Evolutionary conservation across 1,140 invertebrate genomes (phyloP), one percentile per base, ranked within the genome.

Genomic region (Tribolium madens): DNA sequence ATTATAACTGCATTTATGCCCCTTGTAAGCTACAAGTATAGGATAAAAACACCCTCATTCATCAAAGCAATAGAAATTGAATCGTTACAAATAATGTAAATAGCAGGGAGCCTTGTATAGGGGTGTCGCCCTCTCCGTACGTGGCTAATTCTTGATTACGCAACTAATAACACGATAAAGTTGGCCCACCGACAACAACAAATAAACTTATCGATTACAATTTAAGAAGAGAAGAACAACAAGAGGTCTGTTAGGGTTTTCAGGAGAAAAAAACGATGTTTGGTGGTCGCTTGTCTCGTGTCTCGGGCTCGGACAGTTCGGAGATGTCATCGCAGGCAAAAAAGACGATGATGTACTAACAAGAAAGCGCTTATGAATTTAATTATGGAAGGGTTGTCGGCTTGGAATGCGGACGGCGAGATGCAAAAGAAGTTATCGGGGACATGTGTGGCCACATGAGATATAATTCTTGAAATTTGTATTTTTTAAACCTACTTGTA

Each of bases 71-170:
- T 70, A 69, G 71, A 73, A 74, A 73, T 53, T 70, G 72, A 77
- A 68, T 77, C 76, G 76, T 77, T 77, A 77, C 76, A 77, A 69
- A 76, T 76, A 76, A 76, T 57, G 75, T 71, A 76, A 76, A 76
- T 71, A 76, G 47, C 15, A 70, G 68, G 52, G 50, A 26, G 12
- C 14, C 46, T 46, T 14, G 6, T 12, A 57, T 60, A 48, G 69
- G 76, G 71, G 57, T 73, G 71, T 48, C 31, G 76, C 71, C 18
- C 36, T n/a, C 71, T 69, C 46, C 26, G 15, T 76, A 77, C 17
- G 33, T 47, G 33, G 46, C 68, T 76, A 76, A 76, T 76, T 76
- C 69, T 77, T 77, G 76, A 77, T 77, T 77, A 77, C 71, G 72
- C 64, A 74, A 77, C 71, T 74, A 64, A 77, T 77, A 77, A 74